Conservation (phyloP, 2,113 vertebrate species). For the Herpetotheres cachinnans region DNA sequence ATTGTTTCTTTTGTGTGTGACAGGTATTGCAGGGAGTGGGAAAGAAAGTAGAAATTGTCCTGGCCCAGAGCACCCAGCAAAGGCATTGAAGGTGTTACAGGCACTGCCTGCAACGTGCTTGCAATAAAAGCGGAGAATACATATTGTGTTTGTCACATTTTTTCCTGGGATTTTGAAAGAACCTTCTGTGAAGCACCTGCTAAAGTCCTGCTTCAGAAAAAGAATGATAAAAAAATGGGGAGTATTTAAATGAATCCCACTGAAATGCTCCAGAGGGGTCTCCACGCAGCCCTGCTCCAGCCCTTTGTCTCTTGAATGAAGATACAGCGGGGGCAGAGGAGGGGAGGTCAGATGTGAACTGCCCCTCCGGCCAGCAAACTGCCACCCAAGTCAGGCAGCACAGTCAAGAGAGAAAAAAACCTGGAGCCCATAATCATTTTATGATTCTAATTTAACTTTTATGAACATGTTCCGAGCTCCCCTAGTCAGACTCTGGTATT, state of each 20-base stretch:
- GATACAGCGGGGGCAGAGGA: background rate
- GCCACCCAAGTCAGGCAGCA: slow-evolving; percentile 7
- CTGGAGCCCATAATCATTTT: slow-evolving; percentile 67
- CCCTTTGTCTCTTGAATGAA: background rate
- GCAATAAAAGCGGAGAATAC: background rate
- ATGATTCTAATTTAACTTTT: slow-evolving; percentile 75
- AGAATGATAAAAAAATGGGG: background rate
- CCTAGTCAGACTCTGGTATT: slow-evolving; percentile 67
- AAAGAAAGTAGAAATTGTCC: background rate
- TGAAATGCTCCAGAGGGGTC: background rate
- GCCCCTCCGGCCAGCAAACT: background rate
- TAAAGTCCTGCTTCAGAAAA: background rate
- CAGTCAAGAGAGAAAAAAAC: background rate
- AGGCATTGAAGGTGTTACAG: background rate
- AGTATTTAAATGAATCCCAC: background rate
- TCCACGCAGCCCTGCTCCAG: fast-evolving
- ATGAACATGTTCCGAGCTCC: slow-evolving; percentile 69
- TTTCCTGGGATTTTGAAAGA: background rate
- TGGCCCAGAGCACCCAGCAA: background rate
- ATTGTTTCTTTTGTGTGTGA: background rate
- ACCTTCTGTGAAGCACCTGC: background rate
- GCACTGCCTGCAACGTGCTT: background rate
- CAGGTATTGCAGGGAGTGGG: background rate
- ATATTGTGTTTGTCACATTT: background rate
- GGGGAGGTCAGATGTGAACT: background rate